These are phyloP conservation scores for Myotis davidii DNA, from an alignment of 2,113 vertebrate genomes.

Conservation along the genomic window DNA sequence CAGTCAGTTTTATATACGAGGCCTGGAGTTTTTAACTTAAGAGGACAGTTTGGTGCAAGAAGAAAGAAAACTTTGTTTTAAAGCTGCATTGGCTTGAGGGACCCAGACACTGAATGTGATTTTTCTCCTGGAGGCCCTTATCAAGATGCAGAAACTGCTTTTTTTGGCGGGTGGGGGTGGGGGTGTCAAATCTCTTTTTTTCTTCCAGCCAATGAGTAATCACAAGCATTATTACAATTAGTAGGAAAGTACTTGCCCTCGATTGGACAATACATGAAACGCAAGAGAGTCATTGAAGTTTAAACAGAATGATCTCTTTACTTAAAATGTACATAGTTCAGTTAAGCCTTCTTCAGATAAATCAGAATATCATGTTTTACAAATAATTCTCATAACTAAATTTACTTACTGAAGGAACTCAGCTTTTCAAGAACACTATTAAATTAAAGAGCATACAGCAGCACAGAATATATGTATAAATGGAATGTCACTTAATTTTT, in stretches of 20 bases:
- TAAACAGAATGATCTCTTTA: constrained; percentile 38
- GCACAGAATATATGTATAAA: rapidly evolving
- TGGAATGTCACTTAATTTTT: neutral
- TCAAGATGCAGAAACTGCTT: neutral
- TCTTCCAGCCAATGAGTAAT: neutral
- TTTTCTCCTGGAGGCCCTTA: neutral
- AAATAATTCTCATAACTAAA: neutral
- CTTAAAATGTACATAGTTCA: neutral
- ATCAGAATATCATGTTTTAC: constrained; percentile 38
- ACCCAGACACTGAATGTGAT: neutral
- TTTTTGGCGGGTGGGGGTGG: no score
- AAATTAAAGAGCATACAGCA: neutral
- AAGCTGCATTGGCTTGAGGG: neutral
- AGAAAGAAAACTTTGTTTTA: neutral
- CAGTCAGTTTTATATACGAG: neutral
- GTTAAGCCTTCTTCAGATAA: neutral
- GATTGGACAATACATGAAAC: neutral
- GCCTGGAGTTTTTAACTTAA: neutral
- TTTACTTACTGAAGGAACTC: neutral
- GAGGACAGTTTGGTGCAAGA: neutral
- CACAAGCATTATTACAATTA: neutral
- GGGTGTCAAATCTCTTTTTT: neutral
- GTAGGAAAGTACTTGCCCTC: neutral
- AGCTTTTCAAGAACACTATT: neutral
- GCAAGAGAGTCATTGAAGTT: neutral